Evolutionary conservation across 2,113 vertebrate genomes (phyloP), one percentile per base, ranked within the genome.

Genomic region (Eulacestoma nigropectus): DNA sequence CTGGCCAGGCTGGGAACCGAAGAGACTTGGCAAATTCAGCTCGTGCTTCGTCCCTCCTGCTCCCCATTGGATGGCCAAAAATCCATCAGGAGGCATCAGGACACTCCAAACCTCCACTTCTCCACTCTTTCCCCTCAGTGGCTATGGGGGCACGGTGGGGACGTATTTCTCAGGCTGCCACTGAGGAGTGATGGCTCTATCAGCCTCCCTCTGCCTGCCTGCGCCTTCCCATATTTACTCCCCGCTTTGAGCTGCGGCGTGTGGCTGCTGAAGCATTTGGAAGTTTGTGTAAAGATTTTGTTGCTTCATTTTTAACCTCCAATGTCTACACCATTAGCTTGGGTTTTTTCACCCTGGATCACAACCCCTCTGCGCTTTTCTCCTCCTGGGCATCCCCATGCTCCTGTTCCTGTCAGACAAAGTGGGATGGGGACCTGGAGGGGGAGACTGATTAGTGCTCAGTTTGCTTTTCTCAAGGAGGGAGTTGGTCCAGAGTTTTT

Each of bases 261-360:
- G 84, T 22, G 56, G 64, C 84, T 75, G 92, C 73, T 64, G 64
- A 50, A 84, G 60, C 84, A 60, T 78, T 94, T n/a, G 84, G 73
- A 84, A 84, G 29, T 87, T 81, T 74, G 65, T 55, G 65, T 46
- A 85, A 85, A 82, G 88, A 60, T 44, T 90, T 95, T 93, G 92
- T 90, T 93, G 88, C 90, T 93, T 95, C 93, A 90, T 93, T 96
- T 96, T 90, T 95, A 93, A 93, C 83, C 70, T 95, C 88, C 82
- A 93, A 81, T 5, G 49, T 25, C 76, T 77, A 56, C 53, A 91
- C 53, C 64, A 73, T 93, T 70, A 91, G 69, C 50, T 84, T 67
- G 57, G 8, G 4, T 4, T 70, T 53, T 35, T n/a, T 8, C 4
- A 19, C 33, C 16, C 44, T 9, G 8, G 16, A 59, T 60, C 53